These are phyloP conservation scores for Pantherophis vulpinus DNA, from an alignment of 2,797 vertebrate genomes.

Conservation along the genomic window DNA sequence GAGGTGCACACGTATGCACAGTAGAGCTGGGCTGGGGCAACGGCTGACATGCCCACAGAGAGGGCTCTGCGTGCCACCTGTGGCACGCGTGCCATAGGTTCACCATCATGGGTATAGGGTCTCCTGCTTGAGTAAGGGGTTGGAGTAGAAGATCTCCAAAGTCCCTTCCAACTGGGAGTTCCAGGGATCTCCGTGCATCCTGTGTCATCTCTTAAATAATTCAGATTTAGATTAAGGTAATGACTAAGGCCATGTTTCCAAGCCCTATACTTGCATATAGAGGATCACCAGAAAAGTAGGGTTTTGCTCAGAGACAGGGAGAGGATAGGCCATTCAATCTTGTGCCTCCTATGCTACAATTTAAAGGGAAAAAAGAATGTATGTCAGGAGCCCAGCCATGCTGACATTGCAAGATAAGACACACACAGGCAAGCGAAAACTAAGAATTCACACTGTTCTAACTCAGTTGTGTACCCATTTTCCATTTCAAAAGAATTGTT, in stretches of 20 bases:
- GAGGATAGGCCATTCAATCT: not conserved
- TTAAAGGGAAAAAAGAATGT: not conserved
- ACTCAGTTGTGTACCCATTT: not conserved
- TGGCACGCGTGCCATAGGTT: no score
- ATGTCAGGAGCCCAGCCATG: not conserved
- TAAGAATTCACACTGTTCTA: not conserved
- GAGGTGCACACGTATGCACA: no score
- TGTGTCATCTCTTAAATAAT: not conserved
- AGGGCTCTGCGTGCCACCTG: no score
- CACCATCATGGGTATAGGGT: no score
- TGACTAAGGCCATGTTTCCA: not conserved
- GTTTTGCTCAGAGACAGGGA: not conserved
- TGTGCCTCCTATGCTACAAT: not conserved
- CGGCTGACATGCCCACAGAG: no score
- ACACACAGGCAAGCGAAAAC: not conserved
- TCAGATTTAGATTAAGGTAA: not conserved
- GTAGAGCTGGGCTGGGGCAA: no score
- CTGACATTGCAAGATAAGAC: not conserved
- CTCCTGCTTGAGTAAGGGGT: not conserved
- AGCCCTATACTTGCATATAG: not conserved
- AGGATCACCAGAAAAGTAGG: not conserved
- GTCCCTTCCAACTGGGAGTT: not conserved
- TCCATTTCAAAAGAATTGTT: constrained; percentile 13
- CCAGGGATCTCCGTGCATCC: not conserved
- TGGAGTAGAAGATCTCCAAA: not conserved